phyloP scores from a whole-genome alignment of 2,888 invertebrate species.

The Hyles lineata region DNA sequence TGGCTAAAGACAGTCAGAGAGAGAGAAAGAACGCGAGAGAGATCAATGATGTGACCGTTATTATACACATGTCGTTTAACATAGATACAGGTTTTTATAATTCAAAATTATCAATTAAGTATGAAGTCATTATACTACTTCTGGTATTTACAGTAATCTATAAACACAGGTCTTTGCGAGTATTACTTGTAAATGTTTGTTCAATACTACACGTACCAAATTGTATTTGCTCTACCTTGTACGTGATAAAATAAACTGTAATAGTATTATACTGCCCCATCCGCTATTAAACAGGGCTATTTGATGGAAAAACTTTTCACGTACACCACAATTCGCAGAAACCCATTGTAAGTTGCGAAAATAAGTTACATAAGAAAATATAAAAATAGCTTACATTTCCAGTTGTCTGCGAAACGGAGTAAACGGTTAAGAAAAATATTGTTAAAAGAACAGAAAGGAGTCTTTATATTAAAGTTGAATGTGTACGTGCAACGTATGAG shows the following conservation, averaged over 20 bases:
- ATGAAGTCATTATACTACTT: no score
- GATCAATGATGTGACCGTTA: no score
- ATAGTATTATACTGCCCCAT: not conserved
- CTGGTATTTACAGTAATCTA: no score
- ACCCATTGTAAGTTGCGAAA: slow-evolving; percentile 27
- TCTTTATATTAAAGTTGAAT: not conserved
- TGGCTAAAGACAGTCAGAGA: no score
- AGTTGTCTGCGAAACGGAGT: not conserved
- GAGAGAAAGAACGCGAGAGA: no score
- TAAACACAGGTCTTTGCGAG: no score
- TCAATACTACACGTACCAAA: no score
- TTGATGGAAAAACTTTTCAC: slow-evolving; percentile 36
- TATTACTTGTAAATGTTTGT: no score
- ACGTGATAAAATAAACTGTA: not conserved
- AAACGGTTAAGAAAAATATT: slow-evolving; percentile 16
- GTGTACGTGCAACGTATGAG: not conserved
- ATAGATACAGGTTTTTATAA: no score
- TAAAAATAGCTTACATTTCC: slow-evolving; percentile 5
- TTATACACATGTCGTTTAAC: no score
- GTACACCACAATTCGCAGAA: slow-evolving; percentile 33
- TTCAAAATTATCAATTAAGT: no score
- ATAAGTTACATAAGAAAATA: slow-evolving; percentile 25
- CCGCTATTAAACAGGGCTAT: slow-evolving; percentile 28
- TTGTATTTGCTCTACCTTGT: no score
- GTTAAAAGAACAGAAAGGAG: not conserved